Percentiles rank a stretch among this genome's conserved stretches.
Evolutionary conservation across 2,888 invertebrate genomes (phyloP).

Genomic region (Cephalotes varians): DNA sequence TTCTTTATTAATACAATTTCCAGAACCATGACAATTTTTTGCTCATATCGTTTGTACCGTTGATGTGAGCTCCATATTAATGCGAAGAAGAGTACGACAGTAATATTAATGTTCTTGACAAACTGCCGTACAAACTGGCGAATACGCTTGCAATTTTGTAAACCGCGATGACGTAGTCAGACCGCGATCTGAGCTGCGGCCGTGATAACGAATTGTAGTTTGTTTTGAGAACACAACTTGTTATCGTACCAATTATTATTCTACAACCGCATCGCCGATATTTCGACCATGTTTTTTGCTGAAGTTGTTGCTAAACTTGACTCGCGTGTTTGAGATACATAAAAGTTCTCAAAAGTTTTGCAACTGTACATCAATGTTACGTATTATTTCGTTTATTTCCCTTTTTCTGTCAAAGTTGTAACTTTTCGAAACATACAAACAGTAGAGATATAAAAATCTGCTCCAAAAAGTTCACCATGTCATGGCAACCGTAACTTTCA

Average conservation of each 20-base stretch:
- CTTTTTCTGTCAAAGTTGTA: background rate
- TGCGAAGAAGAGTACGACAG: slow-evolving; percentile 47
- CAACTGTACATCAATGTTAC: slow-evolving; percentile 23
- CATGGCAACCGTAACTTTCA: background rate
- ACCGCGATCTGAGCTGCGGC: slow-evolving; percentile 48
- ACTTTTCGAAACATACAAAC: background rate
- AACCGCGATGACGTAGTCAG: slow-evolving; percentile 39
- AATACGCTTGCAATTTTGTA: slow-evolving; percentile 39
- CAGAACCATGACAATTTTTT: background rate
- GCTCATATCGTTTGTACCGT: slow-evolving; percentile 20
- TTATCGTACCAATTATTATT: slow-evolving; percentile 46
- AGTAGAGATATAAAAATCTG: background rate
- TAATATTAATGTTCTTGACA: slow-evolving; percentile 38
- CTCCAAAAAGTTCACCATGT: background rate
- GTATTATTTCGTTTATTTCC: background rate
- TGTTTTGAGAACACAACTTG: slow-evolving; percentile 35
- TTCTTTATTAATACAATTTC: slow-evolving; percentile 13
- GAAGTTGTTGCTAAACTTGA: slow-evolving; percentile 35
- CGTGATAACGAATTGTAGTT: slow-evolving; percentile 46
- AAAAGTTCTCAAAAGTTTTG: slow-evolving; percentile 19
- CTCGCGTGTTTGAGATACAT: slow-evolving; percentile 14
- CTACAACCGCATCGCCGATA: slow-evolving; percentile 42
- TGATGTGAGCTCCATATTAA: slow-evolving; percentile 28
- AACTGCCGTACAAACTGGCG: slow-evolving; percentile 43
- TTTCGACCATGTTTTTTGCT: slow-evolving; percentile 32